A percentile compares a stretch with the other conserved stretches of the same genome.
These are phyloP conservation scores for Tipula helvola DNA, from an alignment of 2,888 invertebrate genomes.

Conservation along the genomic window DNA sequence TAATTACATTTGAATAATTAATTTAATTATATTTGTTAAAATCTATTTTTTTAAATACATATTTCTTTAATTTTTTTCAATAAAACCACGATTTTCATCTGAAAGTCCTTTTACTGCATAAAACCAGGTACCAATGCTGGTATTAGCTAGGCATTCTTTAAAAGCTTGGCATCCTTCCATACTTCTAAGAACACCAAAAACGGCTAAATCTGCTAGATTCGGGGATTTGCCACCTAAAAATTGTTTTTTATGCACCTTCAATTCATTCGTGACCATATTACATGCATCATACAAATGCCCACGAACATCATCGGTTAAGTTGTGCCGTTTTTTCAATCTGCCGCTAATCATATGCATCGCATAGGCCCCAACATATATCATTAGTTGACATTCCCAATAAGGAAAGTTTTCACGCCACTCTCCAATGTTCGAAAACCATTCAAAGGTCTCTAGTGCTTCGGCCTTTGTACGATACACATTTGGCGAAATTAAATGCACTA, in stretches of 20 bases:
- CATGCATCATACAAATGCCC: constrained; percentile 82
- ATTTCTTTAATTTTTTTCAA: not conserved
- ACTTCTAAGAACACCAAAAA: constrained; percentile 81
- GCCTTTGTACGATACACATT: constrained; percentile 82
- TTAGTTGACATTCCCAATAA: constrained; percentile 67
- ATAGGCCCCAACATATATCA: constrained; percentile 83
- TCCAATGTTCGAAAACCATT: constrained; percentile 87
- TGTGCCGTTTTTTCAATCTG: constrained; percentile 71
- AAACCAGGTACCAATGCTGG: constrained; percentile 66
- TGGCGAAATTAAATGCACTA: constrained; percentile 90
- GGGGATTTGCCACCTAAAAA: constrained; percentile 84
- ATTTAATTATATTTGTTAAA: not conserved
- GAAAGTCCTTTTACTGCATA: constrained; percentile 48
- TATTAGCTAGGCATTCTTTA: constrained; percentile 59
- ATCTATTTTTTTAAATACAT: not conserved
- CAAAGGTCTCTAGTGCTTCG: constrained; percentile 85
- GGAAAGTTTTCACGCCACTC: constrained; percentile 87
- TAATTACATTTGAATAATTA: not conserved
- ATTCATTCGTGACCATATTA: constrained; percentile 59
- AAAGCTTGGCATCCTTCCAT: constrained; percentile 91
- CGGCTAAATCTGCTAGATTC: constrained; percentile 83
- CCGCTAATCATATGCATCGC: constrained; percentile 93
- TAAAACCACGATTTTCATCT: constrained; percentile 26
- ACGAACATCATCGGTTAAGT: constrained; percentile 78
- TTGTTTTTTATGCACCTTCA: constrained; percentile 52